These are phyloP conservation scores for Scatophagus argus DNA, from an alignment of 2,113 vertebrate genomes.

Conservation along the genomic window DNA sequence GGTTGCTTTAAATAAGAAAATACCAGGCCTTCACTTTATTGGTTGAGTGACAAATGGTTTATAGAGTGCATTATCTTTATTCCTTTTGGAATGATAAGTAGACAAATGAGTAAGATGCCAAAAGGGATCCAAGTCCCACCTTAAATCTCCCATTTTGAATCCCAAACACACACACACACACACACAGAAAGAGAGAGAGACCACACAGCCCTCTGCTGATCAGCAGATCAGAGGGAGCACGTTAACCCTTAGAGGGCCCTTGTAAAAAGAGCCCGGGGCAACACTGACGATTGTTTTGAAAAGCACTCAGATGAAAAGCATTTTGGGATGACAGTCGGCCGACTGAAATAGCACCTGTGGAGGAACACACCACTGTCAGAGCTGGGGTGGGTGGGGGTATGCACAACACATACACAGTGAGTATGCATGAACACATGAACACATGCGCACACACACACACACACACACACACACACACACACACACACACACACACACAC, in stretches of 20 bases:
- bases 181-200: not conserved
- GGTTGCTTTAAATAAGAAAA: too few species aligned
- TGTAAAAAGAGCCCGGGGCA: constrained; percentile 79
- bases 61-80: constrained; percentile 9
- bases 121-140: constrained; percentile 28
- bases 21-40: constrained; percentile 15
- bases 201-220: constrained; percentile 16
- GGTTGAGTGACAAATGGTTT: constrained; percentile 29
- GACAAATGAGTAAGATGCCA: constrained; percentile 3
- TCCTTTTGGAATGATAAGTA: constrained; percentile 9
- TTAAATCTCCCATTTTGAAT: constrained; percentile 6
- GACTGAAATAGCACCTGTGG: constrained; percentile 81
- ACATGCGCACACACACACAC: not conserved
- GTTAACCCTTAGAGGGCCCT: constrained; percentile 77
- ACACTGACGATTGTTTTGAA: constrained; percentile 84
- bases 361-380: constrained; percentile 73
- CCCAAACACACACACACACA: not conserved
- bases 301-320: constrained; percentile 83
- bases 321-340: constrained; percentile 83
- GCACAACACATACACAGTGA: constrained; percentile 22
- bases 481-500: not conserved
- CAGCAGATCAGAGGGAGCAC: constrained; percentile 68
- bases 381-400: not conserved
- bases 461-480: not conserved
- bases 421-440: too few species aligned